Evolutionary conservation across 92 coral and sea anemone species (phyloP).

Genomic region (Porites divaricata): DNA sequence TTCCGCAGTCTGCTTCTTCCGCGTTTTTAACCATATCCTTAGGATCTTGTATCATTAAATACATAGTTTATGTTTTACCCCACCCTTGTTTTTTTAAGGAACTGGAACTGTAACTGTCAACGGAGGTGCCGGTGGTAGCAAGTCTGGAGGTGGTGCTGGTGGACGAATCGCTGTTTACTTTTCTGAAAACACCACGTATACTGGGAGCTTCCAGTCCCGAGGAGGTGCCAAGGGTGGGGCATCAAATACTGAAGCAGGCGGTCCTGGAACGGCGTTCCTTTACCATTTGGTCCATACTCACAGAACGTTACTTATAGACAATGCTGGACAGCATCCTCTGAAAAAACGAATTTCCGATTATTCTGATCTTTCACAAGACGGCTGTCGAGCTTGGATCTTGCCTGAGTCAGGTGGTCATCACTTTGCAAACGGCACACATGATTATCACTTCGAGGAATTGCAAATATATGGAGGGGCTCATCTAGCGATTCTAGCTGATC

Average conservation of each 20-base stretch:
- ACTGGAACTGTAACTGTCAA: slow-evolving; percentile 81
- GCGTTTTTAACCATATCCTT: not conserved
- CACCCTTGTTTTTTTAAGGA: slow-evolving; percentile 37
- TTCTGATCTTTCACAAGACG: slow-evolving; percentile 77
- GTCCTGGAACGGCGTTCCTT: slow-evolving; percentile 92
- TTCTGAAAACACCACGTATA: slow-evolving; percentile 85
- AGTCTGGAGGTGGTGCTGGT: slow-evolving; percentile 96
- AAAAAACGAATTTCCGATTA: slow-evolving; percentile 64
- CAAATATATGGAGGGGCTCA: slow-evolving; percentile 97
- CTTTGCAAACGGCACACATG: slow-evolving; percentile 86
- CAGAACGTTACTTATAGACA: slow-evolving; percentile 88
- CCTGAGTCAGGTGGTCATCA: slow-evolving; percentile 90
- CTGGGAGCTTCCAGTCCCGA: slow-evolving; percentile 81
- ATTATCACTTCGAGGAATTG: slow-evolving; percentile 94
- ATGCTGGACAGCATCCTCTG: slow-evolving; percentile 91
- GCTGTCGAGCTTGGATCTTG: slow-evolving; percentile 92
- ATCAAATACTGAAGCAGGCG: slow-evolving; percentile 86
- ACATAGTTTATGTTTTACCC: not conserved
- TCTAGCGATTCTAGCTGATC: slow-evolving; percentile 79
- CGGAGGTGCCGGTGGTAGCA: slow-evolving; percentile 89
- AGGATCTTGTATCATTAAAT: not conserved
- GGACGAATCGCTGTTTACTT: slow-evolving; percentile 97
- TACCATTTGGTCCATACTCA: slow-evolving; percentile 94
- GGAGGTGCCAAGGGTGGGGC: slow-evolving; percentile 95
- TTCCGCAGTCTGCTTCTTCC: too few species aligned